phyloP scores from a whole-genome alignment of 2,888 invertebrate genomes.

The Dolichomitus sp. region DNA sequence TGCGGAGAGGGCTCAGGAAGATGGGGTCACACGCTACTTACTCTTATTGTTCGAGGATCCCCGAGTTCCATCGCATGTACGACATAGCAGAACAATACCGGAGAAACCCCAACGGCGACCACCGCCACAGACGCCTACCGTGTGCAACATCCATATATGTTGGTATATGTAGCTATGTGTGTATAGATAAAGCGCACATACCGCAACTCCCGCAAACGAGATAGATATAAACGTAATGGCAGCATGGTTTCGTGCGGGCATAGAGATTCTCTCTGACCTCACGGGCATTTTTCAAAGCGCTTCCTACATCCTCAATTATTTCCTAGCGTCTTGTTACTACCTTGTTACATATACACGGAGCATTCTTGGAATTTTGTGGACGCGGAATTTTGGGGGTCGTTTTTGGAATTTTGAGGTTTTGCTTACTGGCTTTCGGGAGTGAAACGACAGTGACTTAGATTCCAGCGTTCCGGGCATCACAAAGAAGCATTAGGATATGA shows the following conservation, averaged over 20 bases:
- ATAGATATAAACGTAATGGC: conserved; percentile 36
- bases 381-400: too few relatives aligned
- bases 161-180: background rate
- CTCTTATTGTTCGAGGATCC: conserved; percentile 60
- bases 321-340: background rate
- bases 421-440: too few relatives aligned
- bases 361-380: background rate
- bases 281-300: background rate
- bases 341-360: background rate
- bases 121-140: conserved; percentile 18
- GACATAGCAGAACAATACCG: conserved; percentile 63
- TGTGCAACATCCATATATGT: background rate
- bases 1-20: conserved; percentile 29
- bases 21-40: conserved; percentile 65
- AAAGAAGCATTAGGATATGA: too few relatives aligned
- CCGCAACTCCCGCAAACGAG: conserved; percentile 34
- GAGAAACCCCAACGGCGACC: conserved; percentile 25
- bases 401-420: too few relatives aligned
- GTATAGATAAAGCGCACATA: conserved; percentile 22
- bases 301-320: conserved; percentile 29
- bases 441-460: too few relatives aligned
- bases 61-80: conserved; percentile 58
- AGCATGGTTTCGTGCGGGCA: conserved; percentile 1
- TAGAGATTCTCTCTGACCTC: conserved; percentile 6
- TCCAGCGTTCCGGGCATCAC: too few relatives aligned